phyloP scores from a whole-genome alignment of 2,797 vertebrate species.

The Gymnothorax javanicus region DNA sequence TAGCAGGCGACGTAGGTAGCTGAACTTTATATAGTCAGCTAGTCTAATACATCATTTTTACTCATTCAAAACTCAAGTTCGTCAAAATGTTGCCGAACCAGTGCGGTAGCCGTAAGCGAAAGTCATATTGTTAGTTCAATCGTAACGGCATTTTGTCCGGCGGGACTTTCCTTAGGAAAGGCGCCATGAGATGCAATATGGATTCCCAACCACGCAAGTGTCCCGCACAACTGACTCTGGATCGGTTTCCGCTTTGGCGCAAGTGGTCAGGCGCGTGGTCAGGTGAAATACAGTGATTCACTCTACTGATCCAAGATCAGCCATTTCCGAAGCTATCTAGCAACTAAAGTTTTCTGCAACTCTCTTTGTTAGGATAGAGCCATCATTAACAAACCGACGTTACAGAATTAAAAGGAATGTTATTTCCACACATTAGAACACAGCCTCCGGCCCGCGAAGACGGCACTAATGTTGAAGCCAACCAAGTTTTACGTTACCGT shows the following conservation, averaged over 20 bases:
- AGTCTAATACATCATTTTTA: background rate
- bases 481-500: no score
- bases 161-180: constrained; percentile 40
- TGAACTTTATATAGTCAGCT: background rate
- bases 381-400: background rate
- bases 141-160: constrained; percentile 23
- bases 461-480: no score
- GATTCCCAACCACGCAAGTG: constrained; percentile 26
- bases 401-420: background rate
- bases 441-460: background rate
- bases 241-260: constrained; percentile 14
- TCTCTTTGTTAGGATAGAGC: no score
- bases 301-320: background rate
- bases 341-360: background rate
- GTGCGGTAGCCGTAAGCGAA: background rate
- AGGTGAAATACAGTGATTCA: background rate
- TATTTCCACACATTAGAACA: background rate
- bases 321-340: background rate
- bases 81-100: no score
- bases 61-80: background rate
- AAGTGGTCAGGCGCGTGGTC: background rate
- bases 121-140: background rate
- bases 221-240: constrained; percentile 1
- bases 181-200: constrained; percentile 57
- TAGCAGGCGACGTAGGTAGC: background rate